A percentile compares a stretch with the other conserved stretches of the same genome.
phyloP scores from a whole-genome alignment of 2,888 invertebrate genomes.

The Apamea anceps region DNA sequence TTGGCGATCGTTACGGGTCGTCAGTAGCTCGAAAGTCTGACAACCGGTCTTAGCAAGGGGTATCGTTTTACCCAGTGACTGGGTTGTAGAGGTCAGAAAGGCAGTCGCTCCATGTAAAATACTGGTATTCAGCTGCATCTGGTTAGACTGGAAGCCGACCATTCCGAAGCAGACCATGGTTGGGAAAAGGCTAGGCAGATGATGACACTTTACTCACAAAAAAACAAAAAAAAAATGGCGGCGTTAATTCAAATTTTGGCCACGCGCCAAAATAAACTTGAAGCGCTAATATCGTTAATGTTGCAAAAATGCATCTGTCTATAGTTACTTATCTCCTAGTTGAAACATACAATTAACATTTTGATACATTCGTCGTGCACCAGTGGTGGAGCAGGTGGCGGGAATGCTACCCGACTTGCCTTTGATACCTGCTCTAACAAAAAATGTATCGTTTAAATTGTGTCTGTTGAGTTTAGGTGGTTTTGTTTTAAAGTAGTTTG shows the following conservation, averaged over 20 bases:
- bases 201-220: no score
- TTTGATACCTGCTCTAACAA: constrained; percentile 36
- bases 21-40: no score
- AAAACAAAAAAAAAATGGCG: background rate
- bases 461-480: constrained; percentile 11
- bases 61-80: no score
- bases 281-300: background rate
- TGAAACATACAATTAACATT: constrained; percentile 42
- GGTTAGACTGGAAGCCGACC: no score
- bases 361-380: constrained; percentile 27
- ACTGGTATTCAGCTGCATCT: no score
- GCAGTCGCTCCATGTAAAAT: no score
- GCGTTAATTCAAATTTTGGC: background rate
- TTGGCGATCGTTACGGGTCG: no score
- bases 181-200: no score
- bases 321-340: constrained; percentile 15
- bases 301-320: constrained; percentile 41
- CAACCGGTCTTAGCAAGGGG: no score
- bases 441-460: constrained; percentile 48
- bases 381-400: constrained; percentile 32
- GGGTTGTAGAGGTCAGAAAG: no score
- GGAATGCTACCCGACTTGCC: constrained; percentile 29
- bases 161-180: no score
- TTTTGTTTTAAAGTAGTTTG: constrained; percentile 34
- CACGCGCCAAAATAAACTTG: background rate